Base-by-base conservation (phyloP, 2,888 invertebrate species). In the Polydrusus pterygomalis region DNA sequence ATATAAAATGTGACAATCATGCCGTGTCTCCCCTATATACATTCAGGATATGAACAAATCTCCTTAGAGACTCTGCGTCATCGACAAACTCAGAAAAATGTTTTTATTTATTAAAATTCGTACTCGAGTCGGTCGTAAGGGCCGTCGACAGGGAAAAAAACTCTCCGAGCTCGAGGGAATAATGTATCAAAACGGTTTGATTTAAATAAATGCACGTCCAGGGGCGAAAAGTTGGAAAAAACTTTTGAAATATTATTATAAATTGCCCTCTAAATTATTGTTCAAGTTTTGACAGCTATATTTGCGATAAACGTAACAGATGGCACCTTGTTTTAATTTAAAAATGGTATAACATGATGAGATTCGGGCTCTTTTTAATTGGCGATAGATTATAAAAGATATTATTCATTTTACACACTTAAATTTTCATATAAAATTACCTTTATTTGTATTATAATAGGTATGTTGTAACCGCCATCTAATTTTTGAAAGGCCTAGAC, bases 71-170 rank as follows among this genome's bases (percentile, higher is more conserved):
- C 45, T 65, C 25, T 60, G 47, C 75, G 79, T 78, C 80, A 79
- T 74, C 74, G 76, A 71, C 75, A 79, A 79, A 80, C 74, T 72
- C 79, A 69, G 78, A 77, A 78, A 79, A 77, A 80, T 70, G 78
- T 78, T 79, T 79, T 78, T 80, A 80, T 81, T 81, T 81, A 81
- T 81, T 80, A 81, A 80, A 79, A 79, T 81, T 78, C 75, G 75
- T 73, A 75, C 58, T 45, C 71, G 71, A 58, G 54, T 60, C 64
- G 74, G 20, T 54, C 63, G 54, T 62, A 15, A 65, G 62, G 43
- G 64, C 69, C 74, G 77, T 43, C 69, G 76, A 76, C 72, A 71
- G 62, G 69, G 68, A 68, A 76, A 72, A n/a, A 75, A 72, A 68
- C 69, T 54, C 69, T 47, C 58, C 69, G n/a, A 54, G 43, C 76